Conservation (phyloP, 2,113 vertebrate genomes). For the Phyllostomus discolor region DNA sequence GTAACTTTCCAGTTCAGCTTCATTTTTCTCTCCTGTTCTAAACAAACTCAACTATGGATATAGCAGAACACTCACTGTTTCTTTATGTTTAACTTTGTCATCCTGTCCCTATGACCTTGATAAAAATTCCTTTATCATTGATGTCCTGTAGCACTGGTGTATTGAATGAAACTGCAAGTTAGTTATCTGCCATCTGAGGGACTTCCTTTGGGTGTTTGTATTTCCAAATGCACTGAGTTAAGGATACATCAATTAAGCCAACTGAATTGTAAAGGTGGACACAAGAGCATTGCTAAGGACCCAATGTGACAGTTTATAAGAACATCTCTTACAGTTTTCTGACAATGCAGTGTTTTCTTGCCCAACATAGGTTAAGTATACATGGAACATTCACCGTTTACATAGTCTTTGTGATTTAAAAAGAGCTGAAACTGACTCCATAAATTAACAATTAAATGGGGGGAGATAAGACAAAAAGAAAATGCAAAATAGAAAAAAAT, state of each 20-base stretch:
- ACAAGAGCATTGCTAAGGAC: not conserved
- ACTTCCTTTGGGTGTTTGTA: not conserved
- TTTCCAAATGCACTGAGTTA: not conserved
- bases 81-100: not conserved
- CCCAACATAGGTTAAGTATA: not conserved
- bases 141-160: not conserved
- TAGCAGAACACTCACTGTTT: not conserved
- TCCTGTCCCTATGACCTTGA: not conserved
- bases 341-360: not conserved
- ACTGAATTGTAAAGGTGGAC: not conserved
- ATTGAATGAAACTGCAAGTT: not conserved
- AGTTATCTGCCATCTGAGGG: not conserved
- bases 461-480: not conserved
- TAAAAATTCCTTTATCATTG: not conserved
- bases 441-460: not conserved
- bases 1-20: not conserved
- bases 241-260: not conserved
- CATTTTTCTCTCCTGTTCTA: not conserved
- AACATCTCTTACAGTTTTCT: not conserved
- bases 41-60: not conserved
- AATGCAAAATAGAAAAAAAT: not conserved
- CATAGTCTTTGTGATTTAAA: not conserved
- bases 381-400: not conserved
- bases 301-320: not conserved
- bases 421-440: not conserved